Conservation (phyloP, 2,888 invertebrate species). For the Sinhomidia bicolor region DNA sequence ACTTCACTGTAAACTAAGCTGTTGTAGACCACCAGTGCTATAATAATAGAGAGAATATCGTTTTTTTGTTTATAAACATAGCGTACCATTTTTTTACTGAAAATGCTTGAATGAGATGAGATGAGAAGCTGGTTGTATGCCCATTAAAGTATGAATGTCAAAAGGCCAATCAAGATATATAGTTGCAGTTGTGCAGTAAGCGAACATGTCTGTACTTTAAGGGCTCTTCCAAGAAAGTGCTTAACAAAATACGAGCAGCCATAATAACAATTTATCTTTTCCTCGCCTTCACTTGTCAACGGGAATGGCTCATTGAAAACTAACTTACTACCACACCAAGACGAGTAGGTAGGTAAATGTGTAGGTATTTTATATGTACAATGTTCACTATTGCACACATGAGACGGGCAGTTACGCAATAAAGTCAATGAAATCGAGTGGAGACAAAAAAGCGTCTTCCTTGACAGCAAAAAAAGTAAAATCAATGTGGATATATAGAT, state of each 20-base stretch:
- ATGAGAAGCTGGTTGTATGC: not conserved
- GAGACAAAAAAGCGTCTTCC: not conserved
- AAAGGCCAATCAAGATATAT: constrained; percentile 45
- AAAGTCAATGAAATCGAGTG: not conserved
- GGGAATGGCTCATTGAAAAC: not conserved
- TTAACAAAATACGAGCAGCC: not conserved
- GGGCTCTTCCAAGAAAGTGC: constrained; percentile 36
- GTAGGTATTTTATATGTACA: not conserved
- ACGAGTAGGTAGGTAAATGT: too few relatives aligned
- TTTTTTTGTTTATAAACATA: constrained; percentile 13
- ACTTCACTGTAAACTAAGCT: not conserved
- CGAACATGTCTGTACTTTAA: constrained; percentile 5
- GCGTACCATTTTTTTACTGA: not conserved
- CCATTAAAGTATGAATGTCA: constrained; percentile 61
- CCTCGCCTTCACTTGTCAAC: constrained; percentile 59
- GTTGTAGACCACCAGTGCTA: not conserved
- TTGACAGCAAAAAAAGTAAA: too few relatives aligned
- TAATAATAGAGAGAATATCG: not conserved
- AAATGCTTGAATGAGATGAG: not conserved
- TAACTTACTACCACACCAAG: not conserved
- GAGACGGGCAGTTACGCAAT: not conserved
- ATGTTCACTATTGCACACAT: too few relatives aligned
- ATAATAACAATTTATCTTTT: constrained; percentile 10
- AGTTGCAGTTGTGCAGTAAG: not conserved
- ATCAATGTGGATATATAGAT: too few relatives aligned